These are phyloP conservation scores for Clusia tigrina DNA, from an alignment of 2,888 invertebrate species.

Conservation along the genomic window DNA sequence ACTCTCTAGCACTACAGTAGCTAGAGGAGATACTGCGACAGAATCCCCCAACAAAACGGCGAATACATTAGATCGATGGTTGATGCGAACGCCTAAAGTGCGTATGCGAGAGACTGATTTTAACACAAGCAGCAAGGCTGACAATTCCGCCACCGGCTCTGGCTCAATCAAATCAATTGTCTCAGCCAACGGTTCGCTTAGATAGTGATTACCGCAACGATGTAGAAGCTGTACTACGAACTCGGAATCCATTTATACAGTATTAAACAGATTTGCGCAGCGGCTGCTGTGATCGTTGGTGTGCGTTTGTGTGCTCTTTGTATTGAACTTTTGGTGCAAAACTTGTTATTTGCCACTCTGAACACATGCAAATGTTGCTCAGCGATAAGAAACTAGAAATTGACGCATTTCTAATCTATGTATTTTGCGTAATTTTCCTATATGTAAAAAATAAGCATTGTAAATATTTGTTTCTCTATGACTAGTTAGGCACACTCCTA, in stretches of 20 bases:
- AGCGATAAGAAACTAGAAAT: slow-evolving; percentile 42
- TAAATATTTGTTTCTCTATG: not conserved
- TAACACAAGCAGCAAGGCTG: slow-evolving; percentile 19
- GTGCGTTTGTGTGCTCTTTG: too few relatives aligned
- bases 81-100: slow-evolving; percentile 51
- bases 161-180: slow-evolving; percentile 11
- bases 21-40: not conserved
- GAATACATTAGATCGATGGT: slow-evolving; percentile 54
- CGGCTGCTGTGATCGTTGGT: too few relatives aligned
- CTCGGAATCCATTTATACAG: too few relatives aligned
- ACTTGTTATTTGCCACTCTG: too few relatives aligned
- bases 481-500: not conserved
- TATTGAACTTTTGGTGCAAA: too few relatives aligned
- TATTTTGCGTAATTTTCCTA: not conserved
- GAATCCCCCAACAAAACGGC: slow-evolving; percentile 8
- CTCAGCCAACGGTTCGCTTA: slow-evolving; percentile 43
- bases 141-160: not conserved
- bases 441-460: slow-evolving; percentile 6
- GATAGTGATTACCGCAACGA: too few relatives aligned
- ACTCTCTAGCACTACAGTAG: not conserved
- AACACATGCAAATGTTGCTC: too few relatives aligned
- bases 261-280: too few relatives aligned
- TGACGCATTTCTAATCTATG: slow-evolving; percentile 39
- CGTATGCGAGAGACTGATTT: too few relatives aligned
- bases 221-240: too few relatives aligned